Conservation (phyloP, 1,140 invertebrate genomes). For the Trachymyrmex septentrionalis region DNA sequence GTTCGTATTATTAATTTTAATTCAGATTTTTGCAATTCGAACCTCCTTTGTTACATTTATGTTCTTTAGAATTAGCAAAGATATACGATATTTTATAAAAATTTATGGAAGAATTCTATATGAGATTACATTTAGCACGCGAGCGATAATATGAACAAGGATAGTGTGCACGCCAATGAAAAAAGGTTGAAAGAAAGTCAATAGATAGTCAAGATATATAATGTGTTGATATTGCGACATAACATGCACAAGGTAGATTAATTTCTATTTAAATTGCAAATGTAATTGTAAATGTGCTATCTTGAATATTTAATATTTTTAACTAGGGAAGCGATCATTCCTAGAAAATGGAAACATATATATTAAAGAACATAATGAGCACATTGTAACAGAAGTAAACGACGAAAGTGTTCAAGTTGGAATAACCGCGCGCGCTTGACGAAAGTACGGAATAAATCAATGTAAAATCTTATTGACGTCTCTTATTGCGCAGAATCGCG, state of each 20-base stretch:
- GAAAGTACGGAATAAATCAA: not conserved
- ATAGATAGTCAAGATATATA: conserved; percentile 27
- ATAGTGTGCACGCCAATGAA: conserved; percentile 6
- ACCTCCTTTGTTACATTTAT: not conserved
- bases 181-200: conserved; percentile 22
- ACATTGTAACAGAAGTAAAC: not conserved
- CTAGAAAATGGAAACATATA: conserved; percentile 6
- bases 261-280: conserved; percentile 54
- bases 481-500: not conserved
- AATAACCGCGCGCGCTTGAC: not conserved
- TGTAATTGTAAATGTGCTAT: conserved; percentile 35
- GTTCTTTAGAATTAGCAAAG: not conserved
- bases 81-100: conserved; percentile 9
- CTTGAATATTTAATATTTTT: conserved; percentile 46
- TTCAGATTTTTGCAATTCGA: not conserved
- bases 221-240: conserved; percentile 37
- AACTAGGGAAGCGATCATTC: not conserved
- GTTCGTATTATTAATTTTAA: no score
- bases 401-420: not conserved
- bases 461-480: not conserved
- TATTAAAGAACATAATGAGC: conserved; percentile 3
- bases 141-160: conserved; percentile 18
- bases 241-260: conserved; percentile 37
- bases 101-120: not conserved
- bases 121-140: conserved; percentile 26